phyloP scores from a whole-genome alignment of 2,888 invertebrate species.

The Tholera decimalis region DNA sequence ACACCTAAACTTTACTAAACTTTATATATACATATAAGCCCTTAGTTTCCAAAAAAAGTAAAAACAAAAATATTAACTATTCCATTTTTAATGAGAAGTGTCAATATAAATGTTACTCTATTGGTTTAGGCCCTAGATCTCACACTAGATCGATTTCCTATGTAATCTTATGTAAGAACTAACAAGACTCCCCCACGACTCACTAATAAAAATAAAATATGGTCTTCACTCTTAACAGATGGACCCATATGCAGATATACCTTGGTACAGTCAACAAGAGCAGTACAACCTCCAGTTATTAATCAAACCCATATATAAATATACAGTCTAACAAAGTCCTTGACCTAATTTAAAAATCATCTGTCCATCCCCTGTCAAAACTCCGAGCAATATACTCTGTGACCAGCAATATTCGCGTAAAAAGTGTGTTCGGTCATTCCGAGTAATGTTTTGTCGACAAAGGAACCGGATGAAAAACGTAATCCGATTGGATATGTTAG shows the following conservation, averaged over 20 bases:
- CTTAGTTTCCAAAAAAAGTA: too few relatives aligned
- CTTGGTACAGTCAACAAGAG: background rate
- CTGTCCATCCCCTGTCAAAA: slow-evolving; percentile 43
- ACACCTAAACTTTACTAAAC: too few relatives aligned
- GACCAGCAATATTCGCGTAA: slow-evolving; percentile 33
- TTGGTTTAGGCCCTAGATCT: too few relatives aligned
- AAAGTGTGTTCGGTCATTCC: slow-evolving; percentile 36
- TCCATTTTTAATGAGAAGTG: too few relatives aligned
- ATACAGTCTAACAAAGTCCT: slow-evolving; percentile 7
- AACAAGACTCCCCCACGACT: too few relatives aligned
- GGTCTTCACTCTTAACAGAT: too few relatives aligned
- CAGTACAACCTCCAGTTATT: background rate
- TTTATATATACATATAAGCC: too few relatives aligned
- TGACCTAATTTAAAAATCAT: slow-evolving; percentile 28
- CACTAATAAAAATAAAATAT: too few relatives aligned
- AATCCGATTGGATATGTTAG: slow-evolving; percentile 61
- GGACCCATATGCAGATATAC: background rate
- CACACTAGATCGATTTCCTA: too few relatives aligned
- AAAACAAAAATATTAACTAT: too few relatives aligned
- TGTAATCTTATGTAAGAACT: too few relatives aligned
- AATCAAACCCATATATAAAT: slow-evolving; percentile 7
- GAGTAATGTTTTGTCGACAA: slow-evolving; percentile 51
- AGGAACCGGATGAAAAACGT: slow-evolving; percentile 58
- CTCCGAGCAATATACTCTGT: slow-evolving; percentile 46
- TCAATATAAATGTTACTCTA: too few relatives aligned